Percentiles rank a stretch among this genome's conserved stretches.
Conservation (phyloP, 2,888 invertebrate species). For the Agrochola macilenta region DNA sequence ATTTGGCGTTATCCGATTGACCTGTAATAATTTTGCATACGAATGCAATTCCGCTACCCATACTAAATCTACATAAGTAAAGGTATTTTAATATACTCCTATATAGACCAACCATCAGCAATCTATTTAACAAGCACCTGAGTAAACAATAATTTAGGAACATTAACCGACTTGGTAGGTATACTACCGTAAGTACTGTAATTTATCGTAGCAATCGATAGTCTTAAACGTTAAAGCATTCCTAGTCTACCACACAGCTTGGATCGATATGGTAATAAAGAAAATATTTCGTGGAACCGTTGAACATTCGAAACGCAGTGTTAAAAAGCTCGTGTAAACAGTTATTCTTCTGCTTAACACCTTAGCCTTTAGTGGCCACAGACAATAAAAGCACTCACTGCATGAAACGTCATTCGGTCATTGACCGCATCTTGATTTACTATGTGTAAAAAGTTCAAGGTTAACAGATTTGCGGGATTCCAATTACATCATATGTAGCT, state of each 20-base stretch:
- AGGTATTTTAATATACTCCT: constrained; percentile 1
- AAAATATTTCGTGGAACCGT: constrained; percentile 53
- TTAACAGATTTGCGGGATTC: constrained; percentile 41
- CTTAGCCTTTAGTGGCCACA: constrained; percentile 58
- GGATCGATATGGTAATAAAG: constrained; percentile 41
- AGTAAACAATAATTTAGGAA: constrained; percentile 50
- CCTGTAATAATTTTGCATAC: constrained; percentile 24
- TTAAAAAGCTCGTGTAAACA: constrained; percentile 61
- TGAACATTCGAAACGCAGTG: constrained; percentile 50
- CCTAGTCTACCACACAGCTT: constrained; percentile 15
- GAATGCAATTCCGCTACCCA: not conserved
- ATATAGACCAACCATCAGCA: not conserved
- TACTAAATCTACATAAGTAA: not conserved
- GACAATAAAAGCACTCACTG: constrained; percentile 53
- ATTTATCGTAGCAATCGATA: constrained; percentile 55
- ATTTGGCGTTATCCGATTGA: constrained; percentile 21
- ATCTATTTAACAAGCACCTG: constrained; percentile 25
- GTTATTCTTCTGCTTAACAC: constrained; percentile 65
- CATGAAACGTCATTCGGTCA: constrained; percentile 60
- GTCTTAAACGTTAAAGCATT: constrained; percentile 35
- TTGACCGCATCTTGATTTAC: constrained; percentile 46
- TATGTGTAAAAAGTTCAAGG: constrained; percentile 53
- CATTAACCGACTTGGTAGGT: constrained; percentile 30
- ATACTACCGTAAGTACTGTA: constrained; percentile 36
- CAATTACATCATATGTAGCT: constrained; percentile 31